Evolutionary conservation across 2,797 vertebrate genomes (phyloP).

Genomic region (Platalea minor): DNA sequence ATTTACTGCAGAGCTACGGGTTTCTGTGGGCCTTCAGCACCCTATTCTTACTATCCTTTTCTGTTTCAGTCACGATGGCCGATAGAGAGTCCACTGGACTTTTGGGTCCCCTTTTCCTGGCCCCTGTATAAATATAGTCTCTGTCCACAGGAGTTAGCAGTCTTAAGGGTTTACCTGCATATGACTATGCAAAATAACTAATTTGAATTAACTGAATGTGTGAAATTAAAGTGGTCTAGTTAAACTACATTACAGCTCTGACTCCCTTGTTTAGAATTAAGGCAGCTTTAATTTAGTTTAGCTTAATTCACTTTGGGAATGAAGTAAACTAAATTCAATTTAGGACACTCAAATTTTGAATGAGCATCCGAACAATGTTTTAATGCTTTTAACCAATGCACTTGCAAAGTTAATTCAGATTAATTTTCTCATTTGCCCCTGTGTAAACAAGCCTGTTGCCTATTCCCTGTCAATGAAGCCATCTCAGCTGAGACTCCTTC

Average conservation of each 20-base stretch:
- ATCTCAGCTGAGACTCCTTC: background rate
- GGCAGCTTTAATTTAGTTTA: slow-evolving; percentile 56
- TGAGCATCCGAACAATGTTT: slow-evolving; percentile 36
- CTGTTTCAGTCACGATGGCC: background rate
- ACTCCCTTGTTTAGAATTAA: slow-evolving; percentile 47
- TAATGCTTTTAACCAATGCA: slow-evolving; percentile 44
- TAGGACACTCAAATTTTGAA: slow-evolving; percentile 44
- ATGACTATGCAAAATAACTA: background rate
- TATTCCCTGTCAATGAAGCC: slow-evolving; percentile 18
- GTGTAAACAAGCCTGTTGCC: background rate
- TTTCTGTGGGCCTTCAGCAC: background rate
- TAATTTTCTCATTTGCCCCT: slow-evolving; percentile 15
- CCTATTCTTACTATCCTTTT: background rate
- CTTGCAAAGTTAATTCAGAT: slow-evolving; percentile 50
- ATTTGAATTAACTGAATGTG: slow-evolving; percentile 19
- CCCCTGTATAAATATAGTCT: background rate
- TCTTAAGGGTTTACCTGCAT: background rate
- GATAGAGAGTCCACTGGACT: background rate
- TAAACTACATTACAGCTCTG: slow-evolving; percentile 49
- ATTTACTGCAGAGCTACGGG: background rate
- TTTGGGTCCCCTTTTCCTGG: background rate
- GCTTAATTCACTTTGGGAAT: slow-evolving; percentile 59
- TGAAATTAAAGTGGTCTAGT: slow-evolving; percentile 26
- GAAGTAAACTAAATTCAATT: slow-evolving; percentile 56
- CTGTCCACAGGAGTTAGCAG: background rate